Evolutionary conservation across 2,113 vertebrate genomes (phyloP).

Genomic region (Blennius ocellaris): DNA sequence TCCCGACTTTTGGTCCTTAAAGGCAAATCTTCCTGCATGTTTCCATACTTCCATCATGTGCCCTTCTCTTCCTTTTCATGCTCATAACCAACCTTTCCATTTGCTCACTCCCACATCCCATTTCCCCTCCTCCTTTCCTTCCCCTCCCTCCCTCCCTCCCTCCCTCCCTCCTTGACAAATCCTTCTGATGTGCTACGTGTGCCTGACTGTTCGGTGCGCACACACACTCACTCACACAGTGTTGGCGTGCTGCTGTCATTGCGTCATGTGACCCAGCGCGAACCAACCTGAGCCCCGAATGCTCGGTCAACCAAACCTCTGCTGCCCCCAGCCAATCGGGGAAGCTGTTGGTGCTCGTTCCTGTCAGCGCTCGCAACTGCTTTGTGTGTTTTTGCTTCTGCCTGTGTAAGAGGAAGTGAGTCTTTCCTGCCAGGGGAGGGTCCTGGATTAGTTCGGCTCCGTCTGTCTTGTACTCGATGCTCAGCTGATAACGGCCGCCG

Average conservation of each 20-base stretch:
- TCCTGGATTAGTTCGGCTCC: conserved; percentile 74
- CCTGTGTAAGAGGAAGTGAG: conserved; percentile 79
- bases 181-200: conserved; percentile 66
- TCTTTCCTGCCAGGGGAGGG: conserved; percentile 81
- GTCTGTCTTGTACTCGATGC: conserved; percentile 55
- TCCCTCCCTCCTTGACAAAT: conserved; percentile 49
- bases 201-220: conserved; percentile 34
- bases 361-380: conserved; percentile 52
- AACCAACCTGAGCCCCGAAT: conserved; percentile 70
- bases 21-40: conserved; percentile 7
- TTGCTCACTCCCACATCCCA: conserved; percentile 27
- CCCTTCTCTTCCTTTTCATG: conserved; percentile 33
- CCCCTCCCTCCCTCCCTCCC: conserved; percentile 39
- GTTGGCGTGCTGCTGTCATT: conserved; percentile 44
- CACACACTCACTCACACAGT: conserved; percentile 28
- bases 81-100: conserved; percentile 40
- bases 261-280: conserved; percentile 69
- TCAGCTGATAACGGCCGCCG: conserved; percentile 62
- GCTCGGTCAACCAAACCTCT: conserved; percentile 69
- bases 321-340: conserved; percentile 72
- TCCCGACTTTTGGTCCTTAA: conserved; percentile 11
- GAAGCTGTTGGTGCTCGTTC: conserved; percentile 48
- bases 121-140: conserved; percentile 25
- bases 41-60: conserved; percentile 2
- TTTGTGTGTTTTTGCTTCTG: conserved; percentile 67